Base-by-base conservation (phyloP, 1,140 invertebrate species). In the Matsumurasca onukii region DNA sequence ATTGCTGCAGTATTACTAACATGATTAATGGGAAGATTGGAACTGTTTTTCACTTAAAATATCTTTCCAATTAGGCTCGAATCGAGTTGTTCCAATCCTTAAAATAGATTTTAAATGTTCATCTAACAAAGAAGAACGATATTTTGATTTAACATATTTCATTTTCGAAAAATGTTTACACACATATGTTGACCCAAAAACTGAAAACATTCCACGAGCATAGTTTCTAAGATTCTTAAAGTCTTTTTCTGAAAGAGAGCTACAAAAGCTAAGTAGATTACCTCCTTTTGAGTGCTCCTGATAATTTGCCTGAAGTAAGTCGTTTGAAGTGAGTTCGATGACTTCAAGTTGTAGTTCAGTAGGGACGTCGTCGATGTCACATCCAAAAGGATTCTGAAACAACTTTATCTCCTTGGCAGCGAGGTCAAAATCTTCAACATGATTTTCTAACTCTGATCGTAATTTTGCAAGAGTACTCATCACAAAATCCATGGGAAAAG, bases 141-240 rank as follows among this genome's bases (percentile, higher is more conserved):
- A n/a, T n/a, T n/a, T n/a, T n/a, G n/a, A n/a, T n/a, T n/a, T n/a
- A n/a, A n/a, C n/a, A 55, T 2, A 69, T 20, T 69, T 69, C 61
- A 69, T 69, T 65, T 69, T 69, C 22, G 68, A 69, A 69, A 69
- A 69, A 30, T 51, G 48, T 31, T 69, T 31, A 69, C 48, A 69
- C 1, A 29, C 22, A 25, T 69, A 64, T 24, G 61, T 69, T 52
- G 1, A 64, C 34, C 61, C 68, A 69, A 69, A 69, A 52, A 65
- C 17, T n/a, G 48, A 51, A 13, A 66, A 20, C 13, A 66, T 52
- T 5, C 2, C 25, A 45, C 25, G 22, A 22, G 65, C 48, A 49
- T 51, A 48, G 22, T 13, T 25, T 25, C 20, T 66, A 12, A 66
- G 24, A 17, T 51, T 52, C 2, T 24, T 51, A 51, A 15, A 51